Evolutionary conservation across 1,140 invertebrate species (phyloP), one percentile per base, ranked within the genome.

Genomic region (Cydia pomonella): DNA sequence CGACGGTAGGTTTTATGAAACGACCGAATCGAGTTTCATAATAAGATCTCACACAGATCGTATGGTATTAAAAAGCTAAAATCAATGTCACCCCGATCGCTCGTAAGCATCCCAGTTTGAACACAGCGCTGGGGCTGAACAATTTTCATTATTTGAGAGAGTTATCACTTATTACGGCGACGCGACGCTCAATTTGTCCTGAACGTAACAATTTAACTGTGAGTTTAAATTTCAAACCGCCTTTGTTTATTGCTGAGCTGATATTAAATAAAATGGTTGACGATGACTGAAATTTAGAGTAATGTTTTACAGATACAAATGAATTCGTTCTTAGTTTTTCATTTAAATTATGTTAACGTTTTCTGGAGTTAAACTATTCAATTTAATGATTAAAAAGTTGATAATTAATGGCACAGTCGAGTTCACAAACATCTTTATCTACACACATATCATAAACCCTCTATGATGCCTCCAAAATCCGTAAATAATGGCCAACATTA

Each of bases 91-190:
- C 33, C 33, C 33, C 10, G 33, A 38, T 10, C 12, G 38, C 7
- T 44, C 41, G 38, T 10, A 63, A 69, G 50, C 16, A n/a, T 3
- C 69, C n/a, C 25, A 73, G 62, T 73, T 33, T 81, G 63, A 71
- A 80, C 79, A 79, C 78, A 53, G 75, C 29, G 69, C 79, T 77
- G 75, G 84, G 80, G 82, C 84, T 81, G 86, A 87, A 89, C 82
- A 87, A 88, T 89, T 86, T 88, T 89, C 84, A 87, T 89, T 86
- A 88, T 87, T 84, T 82, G 82, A 82, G 86, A 89, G 87, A 89
- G 86, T 89, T 87, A 86, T 87, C 86, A 85, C 85, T 88, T 81
- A 84, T 81, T 81, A 81, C 81, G 76, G 62, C 72, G 47, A 76
- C 78, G 76, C 76, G 73, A 73, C 76, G 77, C 79, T 84, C 84